Evolutionary conservation across 2,888 invertebrate genomes (phyloP).

Genomic region (Anarsia innoxiella): DNA sequence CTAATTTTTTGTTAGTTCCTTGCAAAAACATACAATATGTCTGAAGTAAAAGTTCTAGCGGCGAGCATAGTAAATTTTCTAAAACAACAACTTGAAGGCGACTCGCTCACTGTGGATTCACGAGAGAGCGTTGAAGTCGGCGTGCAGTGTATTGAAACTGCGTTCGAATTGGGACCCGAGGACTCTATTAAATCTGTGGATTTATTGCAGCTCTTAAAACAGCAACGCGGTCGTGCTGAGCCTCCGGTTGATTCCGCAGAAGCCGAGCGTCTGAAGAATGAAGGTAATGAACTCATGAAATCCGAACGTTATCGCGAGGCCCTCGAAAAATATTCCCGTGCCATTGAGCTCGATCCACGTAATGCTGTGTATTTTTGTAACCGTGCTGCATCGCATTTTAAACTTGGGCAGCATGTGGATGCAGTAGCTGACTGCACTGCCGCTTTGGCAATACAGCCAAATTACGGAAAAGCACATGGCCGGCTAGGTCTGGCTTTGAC

Average conservation of each 20-base stretch:
- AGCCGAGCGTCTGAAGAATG: constrained; percentile 91
- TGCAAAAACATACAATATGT: constrained; percentile 32
- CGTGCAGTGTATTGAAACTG: constrained; percentile 94
- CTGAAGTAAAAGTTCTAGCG: constrained; percentile 62
- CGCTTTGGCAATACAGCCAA: constrained; percentile 91
- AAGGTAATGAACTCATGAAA: constrained; percentile 94
- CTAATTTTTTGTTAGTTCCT: background rate
- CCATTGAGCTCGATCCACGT: constrained; percentile 88
- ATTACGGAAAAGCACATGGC: constrained; percentile 96
- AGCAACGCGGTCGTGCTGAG: constrained; percentile 23
- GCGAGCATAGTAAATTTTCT: constrained; percentile 76
- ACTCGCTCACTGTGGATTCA: constrained; percentile 54
- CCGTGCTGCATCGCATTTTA: constrained; percentile 96
- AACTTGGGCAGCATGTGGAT: constrained; percentile 86
- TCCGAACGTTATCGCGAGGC: constrained; percentile 87
- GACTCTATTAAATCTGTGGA: constrained; percentile 53
- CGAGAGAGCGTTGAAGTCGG: constrained; percentile 94
- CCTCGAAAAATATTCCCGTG: constrained; percentile 88
- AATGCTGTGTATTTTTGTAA: constrained; percentile 98
- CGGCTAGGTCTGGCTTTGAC: constrained; percentile 92
- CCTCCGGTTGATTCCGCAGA: constrained; percentile 65
- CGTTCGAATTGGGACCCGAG: constrained; percentile 81
- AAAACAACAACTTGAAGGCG: constrained; percentile 70
- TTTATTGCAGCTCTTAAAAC: constrained; percentile 45
- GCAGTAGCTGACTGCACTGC: constrained; percentile 94